Base-by-base conservation (phyloP, 2,888 invertebrate genomes). In the Parnassius smintheus region DNA sequence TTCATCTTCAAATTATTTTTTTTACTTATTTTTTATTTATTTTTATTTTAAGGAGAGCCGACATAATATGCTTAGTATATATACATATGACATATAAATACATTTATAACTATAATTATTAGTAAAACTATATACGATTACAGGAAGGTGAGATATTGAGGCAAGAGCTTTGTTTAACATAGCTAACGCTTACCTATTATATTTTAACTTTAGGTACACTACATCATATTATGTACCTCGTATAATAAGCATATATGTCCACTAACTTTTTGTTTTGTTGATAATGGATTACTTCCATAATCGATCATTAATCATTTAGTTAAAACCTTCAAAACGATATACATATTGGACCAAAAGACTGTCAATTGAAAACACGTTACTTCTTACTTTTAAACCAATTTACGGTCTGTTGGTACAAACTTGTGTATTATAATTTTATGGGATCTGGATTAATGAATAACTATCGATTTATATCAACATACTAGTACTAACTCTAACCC, bases 151-250 rank as follows among this genome's bases (percentile, higher is more conserved):
- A 68, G 70, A 72, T 72, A 72, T 76, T 76, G 75, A 82, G 85
- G 84, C 84, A 83, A 85, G 84, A 82, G 76, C 77, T 75, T 75
- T 66, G 68, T 78, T 75, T 73, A 75, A 76, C 79, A 78, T 77
- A 78, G 75, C 78, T 77, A 76, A 71, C 63, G 72, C 69, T 66
- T 66, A 66, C 68, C 70, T 69, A 68, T 65, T 66, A 60, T 66
- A 66, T 46, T 46, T 12, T 7, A 35, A 61, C 64, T 66, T 66
- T 61, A 60, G 62, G 50, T 61, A 51, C 35, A 35, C 35, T 35
- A 35, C 35, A 64, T 65, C 67, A 65, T 64, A 66, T 66, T 66
- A 66, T 60, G 66, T 72, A 68, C 65, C 51, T 61, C 46, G 41
- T 61, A 56, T 45, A 56, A 56, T 50, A 64, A 61, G 66, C 66